Conservation (phyloP, 2,888 invertebrate genomes). For the Tubiluchus corallicola region DNA sequence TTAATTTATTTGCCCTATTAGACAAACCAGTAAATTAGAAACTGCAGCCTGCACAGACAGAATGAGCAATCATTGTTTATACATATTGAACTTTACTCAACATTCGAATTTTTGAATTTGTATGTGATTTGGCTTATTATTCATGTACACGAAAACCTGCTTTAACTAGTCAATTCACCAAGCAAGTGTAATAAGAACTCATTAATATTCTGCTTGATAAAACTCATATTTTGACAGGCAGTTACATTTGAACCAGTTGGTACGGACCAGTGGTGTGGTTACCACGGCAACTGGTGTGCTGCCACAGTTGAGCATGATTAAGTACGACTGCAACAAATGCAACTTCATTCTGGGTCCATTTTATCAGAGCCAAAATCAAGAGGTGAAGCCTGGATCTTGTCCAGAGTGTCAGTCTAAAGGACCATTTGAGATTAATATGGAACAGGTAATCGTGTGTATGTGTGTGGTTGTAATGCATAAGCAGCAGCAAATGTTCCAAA, state of each 20-base stretch:
- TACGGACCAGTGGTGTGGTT: constrained; percentile 81
- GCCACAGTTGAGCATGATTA: constrained; percentile 84
- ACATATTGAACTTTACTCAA: no score
- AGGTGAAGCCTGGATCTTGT: constrained; percentile 88
- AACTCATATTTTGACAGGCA: constrained; percentile 28
- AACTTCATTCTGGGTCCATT: constrained; percentile 88
- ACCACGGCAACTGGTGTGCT: constrained; percentile 84
- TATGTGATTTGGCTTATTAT: no score
- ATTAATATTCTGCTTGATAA: no score
- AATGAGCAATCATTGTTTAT: no score
- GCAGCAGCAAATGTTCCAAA: no score
- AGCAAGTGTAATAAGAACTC: no score
- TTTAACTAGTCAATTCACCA: constrained; percentile 9
- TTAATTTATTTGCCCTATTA: no score
- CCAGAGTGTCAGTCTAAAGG: constrained; percentile 93
- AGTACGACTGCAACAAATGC: constrained; percentile 93
- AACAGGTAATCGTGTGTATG: constrained; percentile 34
- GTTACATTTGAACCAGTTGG: constrained; percentile 66
- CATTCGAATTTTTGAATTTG: no score
- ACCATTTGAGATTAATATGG: constrained; percentile 96
- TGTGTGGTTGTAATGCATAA: no score
- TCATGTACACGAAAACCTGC: not conserved
- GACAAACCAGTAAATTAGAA: no score
- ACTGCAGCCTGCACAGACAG: no score
- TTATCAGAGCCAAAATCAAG: constrained; percentile 74